These are phyloP conservation scores for Phrynocephalus vlangalii DNA, from an alignment of 2,797 vertebrate genomes.

Conservation along the genomic window DNA sequence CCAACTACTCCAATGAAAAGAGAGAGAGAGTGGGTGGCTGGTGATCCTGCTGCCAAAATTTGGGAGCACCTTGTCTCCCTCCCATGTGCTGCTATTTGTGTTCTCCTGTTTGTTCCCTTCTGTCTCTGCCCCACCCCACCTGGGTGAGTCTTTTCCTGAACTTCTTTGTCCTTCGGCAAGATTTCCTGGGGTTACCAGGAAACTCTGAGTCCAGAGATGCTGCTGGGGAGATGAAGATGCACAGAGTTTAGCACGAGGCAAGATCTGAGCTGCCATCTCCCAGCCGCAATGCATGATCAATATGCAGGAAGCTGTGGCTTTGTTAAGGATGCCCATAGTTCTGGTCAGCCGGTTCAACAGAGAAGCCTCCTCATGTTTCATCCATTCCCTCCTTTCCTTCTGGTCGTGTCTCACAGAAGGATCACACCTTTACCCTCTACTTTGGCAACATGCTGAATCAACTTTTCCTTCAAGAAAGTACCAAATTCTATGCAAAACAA, in stretches of 20 bases:
- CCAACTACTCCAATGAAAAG: no score
- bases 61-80: conserved; percentile 13
- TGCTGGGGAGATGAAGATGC: conserved; percentile 38
- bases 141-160: no score
- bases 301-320: conserved; percentile 22
- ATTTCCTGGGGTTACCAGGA: no score
- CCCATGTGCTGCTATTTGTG: conserved; percentile 6
- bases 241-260: conserved; percentile 49
- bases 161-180: no score
- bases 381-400: not conserved
- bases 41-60: no score
- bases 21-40: no score
- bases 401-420: no score
- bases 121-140: conserved; percentile 10
- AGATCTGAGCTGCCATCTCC: conserved; percentile 46
- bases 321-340: conserved; percentile 29
- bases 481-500: not conserved
- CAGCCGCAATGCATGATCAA: not conserved
- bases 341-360: not conserved
- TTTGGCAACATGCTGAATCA: not conserved
- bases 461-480: not conserved
- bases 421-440: not conserved
- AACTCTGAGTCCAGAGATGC: no score
- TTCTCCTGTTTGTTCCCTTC: no score
- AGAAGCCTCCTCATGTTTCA: not conserved